Conservation (phyloP, 1,140 invertebrate species). For the Ctenoplectra terminalis region DNA sequence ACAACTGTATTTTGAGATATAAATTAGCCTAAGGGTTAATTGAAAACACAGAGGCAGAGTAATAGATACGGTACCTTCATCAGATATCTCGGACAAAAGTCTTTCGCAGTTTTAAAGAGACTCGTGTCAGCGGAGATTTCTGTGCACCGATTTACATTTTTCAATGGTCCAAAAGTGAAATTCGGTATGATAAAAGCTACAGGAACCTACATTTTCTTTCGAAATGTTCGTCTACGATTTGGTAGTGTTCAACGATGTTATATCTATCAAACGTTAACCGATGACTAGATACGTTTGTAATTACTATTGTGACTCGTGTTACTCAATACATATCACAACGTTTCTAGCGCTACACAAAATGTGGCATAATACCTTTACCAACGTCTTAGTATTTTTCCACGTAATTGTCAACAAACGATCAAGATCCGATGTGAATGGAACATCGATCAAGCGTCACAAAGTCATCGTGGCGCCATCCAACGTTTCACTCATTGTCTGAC, state of each 20-base stretch:
- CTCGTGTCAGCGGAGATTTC: not conserved
- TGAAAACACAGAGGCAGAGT: conserved; percentile 71
- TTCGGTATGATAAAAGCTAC: conserved; percentile 51
- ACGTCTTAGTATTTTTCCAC: not conserved
- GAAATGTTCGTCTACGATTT: conserved; percentile 9
- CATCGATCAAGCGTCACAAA: not conserved
- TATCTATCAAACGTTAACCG: conserved; percentile 23
- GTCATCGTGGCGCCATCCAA: conserved; percentile 17
- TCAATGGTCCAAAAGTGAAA: conserved; percentile 56
- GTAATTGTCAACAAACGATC: conserved; percentile 13
- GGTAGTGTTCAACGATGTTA: conserved; percentile 28
- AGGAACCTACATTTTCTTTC: conserved; percentile 12
- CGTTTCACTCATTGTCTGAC: conserved; percentile 15
- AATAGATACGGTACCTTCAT: conserved; percentile 23
- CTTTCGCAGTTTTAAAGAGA: not conserved
- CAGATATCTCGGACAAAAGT: not conserved
- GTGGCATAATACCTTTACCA: not conserved
- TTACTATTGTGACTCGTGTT: not conserved
- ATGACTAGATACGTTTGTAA: not conserved
- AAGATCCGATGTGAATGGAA: not conserved
- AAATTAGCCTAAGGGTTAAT: conserved; percentile 42
- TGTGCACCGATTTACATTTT: conserved; percentile 41
- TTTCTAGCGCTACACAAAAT: conserved; percentile 13
- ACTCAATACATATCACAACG: conserved; percentile 27
- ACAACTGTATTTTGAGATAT: conserved; percentile 39